phyloP scores from a whole-genome alignment of 2,797 vertebrate genomes.

The Muscicapa comitata region DNA sequence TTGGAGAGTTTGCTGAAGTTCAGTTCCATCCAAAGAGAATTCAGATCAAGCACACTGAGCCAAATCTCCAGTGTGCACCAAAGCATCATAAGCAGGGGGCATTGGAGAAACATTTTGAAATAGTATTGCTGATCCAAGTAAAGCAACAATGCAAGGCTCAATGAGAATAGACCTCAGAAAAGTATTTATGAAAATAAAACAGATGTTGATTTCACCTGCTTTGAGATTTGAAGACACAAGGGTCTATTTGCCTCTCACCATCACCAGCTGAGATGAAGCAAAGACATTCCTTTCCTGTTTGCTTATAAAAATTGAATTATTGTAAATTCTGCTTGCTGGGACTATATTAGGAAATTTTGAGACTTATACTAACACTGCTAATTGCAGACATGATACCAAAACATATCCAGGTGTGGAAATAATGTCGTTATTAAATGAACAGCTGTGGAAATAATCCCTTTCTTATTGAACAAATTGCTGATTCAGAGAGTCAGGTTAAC shows the following conservation, averaged over 20 bases:
- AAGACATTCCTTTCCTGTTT: constrained; percentile 9
- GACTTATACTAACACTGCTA: not conserved
- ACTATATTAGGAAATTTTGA: not conserved
- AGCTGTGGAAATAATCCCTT: not conserved
- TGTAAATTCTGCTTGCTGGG: not conserved
- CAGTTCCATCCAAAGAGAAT: not conserved
- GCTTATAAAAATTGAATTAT: not conserved
- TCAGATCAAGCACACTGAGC: not conserved
- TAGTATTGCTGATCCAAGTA: not conserved
- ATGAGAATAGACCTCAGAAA: not conserved
- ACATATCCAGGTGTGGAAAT: not conserved
- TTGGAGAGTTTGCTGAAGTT: not conserved
- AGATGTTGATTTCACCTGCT: not conserved
- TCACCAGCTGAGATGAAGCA: not conserved
- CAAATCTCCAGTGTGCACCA: not conserved
- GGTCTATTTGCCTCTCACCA: not conserved
- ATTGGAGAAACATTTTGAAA: not conserved
- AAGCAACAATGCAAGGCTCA: not conserved
- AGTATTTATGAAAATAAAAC: not conserved
- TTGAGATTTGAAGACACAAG: not conserved
- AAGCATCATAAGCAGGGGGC: not conserved
- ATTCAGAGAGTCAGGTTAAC: not conserved
- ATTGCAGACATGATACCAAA: not conserved
- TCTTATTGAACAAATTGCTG: not conserved
- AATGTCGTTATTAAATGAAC: not conserved